Evolutionary conservation across 2,888 invertebrate species (phyloP).

Genomic region (Cremastinae sp.): DNA sequence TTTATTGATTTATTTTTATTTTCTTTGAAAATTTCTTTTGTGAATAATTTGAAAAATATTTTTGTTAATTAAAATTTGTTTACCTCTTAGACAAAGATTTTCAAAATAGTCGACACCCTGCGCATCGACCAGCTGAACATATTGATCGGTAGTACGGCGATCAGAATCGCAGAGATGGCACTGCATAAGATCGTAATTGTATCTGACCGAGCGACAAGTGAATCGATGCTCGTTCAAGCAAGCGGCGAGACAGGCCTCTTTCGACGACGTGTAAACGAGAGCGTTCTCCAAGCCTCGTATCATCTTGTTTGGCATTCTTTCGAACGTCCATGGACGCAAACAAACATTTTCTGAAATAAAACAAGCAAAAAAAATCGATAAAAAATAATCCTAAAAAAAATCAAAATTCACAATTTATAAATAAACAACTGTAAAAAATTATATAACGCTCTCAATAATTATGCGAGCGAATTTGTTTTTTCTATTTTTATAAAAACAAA

Average conservation of each 20-base stretch:
- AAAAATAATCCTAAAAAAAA: too few species aligned
- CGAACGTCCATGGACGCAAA: constrained; percentile 95
- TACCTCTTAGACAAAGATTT: constrained; percentile 89
- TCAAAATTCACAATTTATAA: too few species aligned
- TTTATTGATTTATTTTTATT: too few species aligned
- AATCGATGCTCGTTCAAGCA: constrained; percentile 97
- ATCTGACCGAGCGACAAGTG: constrained; percentile 94
- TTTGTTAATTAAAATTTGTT: not conserved
- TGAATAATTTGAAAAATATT: not conserved
- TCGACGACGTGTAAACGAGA: constrained; percentile 95
- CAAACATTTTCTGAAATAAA: constrained; percentile 89
- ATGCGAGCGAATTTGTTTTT: not conserved
- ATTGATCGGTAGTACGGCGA: constrained; percentile 91
- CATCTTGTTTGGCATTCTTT: constrained; percentile 95
- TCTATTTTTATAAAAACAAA: too few species aligned
- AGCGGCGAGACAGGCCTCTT: constrained; percentile 95
- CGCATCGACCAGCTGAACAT: constrained; percentile 94
- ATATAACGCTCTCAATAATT: too few species aligned
- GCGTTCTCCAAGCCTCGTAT: constrained; percentile 95
- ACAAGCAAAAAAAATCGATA: not conserved
- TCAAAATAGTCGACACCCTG: constrained; percentile 93
- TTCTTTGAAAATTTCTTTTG: not conserved
- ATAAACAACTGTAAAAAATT: too few species aligned
- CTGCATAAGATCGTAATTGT: constrained; percentile 95
- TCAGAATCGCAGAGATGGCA: constrained; percentile 95